Evolutionary conservation across 2,888 invertebrate genomes (phyloP).

Genomic region (Germaria angustata): DNA sequence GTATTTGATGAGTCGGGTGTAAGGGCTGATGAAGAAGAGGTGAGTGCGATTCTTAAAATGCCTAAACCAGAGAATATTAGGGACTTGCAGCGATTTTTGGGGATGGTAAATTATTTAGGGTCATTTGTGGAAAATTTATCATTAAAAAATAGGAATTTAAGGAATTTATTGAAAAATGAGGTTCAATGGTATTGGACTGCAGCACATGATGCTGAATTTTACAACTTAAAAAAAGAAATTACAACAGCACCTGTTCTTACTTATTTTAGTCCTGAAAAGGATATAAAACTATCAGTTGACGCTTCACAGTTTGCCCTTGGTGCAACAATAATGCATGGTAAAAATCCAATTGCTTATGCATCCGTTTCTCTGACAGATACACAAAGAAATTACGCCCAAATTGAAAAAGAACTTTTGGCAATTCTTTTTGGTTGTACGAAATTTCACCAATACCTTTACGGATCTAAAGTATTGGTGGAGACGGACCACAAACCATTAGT

Average conservation of each 20-base stretch:
- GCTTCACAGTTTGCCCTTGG: background rate
- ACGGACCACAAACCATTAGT: constrained; percentile 1
- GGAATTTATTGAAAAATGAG: too few relatives aligned
- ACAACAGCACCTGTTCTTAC: background rate
- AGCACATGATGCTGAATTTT: too few relatives aligned
- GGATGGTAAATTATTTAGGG: background rate
- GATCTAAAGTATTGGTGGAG: background rate
- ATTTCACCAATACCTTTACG: background rate
- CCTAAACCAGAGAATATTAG: background rate
- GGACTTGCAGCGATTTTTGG: background rate
- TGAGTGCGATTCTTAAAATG: background rate
- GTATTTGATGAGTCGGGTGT: background rate
- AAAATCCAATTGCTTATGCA: background rate
- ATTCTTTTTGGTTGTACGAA: too few relatives aligned
- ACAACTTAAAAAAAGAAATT: too few relatives aligned
- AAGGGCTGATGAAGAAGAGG: background rate
- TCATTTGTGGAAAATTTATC: background rate
- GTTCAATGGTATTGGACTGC: too few relatives aligned
- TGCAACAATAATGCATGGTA: background rate
- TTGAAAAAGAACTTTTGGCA: too few relatives aligned
- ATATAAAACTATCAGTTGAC: background rate
- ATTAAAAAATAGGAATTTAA: background rate
- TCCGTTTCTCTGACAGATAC: background rate
- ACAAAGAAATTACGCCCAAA: too few relatives aligned
- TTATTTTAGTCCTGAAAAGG: background rate